These are phyloP conservation scores for Phenacoccus solenopsis DNA, from an alignment of 1,140 invertebrate genomes.

Conservation along the genomic window DNA sequence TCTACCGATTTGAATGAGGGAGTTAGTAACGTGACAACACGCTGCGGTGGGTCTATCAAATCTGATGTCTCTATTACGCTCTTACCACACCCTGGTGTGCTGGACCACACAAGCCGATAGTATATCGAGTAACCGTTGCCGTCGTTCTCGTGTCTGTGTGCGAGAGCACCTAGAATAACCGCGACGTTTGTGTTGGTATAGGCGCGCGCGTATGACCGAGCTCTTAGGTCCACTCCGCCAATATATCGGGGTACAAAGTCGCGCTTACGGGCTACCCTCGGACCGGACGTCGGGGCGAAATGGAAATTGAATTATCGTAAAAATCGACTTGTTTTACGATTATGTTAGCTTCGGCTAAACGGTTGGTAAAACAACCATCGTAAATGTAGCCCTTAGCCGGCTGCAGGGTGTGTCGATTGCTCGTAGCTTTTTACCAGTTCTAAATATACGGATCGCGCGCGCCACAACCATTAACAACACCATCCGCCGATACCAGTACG, in stretches of 20 bases:
- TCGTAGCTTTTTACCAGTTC: too few species aligned
- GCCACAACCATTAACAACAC: too few species aligned
- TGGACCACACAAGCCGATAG: slow-evolving; percentile 10
- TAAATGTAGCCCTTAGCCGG: neutral
- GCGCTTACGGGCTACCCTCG: neutral
- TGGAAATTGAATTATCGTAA: too few species aligned
- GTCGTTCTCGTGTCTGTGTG: neutral
- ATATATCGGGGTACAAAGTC: too few species aligned
- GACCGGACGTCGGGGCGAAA: neutral
- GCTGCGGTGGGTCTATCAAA: slow-evolving; percentile 13
- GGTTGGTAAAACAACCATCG: neutral
- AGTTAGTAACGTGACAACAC: slow-evolving; percentile 17
- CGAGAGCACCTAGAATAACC: too few species aligned
- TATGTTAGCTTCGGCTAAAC: neutral
- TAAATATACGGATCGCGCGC: too few species aligned
- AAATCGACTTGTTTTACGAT: neutral
- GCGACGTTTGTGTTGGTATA: too few species aligned
- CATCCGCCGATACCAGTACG: too few species aligned
- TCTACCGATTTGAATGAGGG: slow-evolving; percentile 17
- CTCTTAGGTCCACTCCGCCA: too few species aligned
- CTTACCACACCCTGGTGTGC: slow-evolving; percentile 16
- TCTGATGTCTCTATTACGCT: slow-evolving; percentile 17
- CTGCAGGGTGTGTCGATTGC: too few species aligned
- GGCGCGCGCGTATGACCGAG: too few species aligned
- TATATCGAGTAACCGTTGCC: slow-evolving; percentile 10